A percentile compares a stretch with the other conserved stretches of the same genome.
Conservation (phyloP, 2,888 invertebrate species). For the Scaptomyza polygonia region DNA sequence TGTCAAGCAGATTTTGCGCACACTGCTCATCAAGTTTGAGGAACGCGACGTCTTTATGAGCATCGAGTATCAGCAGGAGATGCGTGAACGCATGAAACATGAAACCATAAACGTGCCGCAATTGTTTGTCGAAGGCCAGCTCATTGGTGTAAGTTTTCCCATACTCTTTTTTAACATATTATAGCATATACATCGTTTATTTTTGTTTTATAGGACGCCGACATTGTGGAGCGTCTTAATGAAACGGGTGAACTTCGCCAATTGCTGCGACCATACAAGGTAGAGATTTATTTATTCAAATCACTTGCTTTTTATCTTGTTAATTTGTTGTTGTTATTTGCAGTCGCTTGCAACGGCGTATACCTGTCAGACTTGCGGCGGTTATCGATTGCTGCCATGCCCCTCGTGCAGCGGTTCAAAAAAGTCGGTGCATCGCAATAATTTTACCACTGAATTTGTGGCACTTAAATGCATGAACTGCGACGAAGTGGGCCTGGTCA, state of each 20-base stretch:
- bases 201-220: slow-evolving; percentile 87
- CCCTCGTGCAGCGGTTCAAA: slow-evolving; percentile 97
- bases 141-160: slow-evolving; percentile 88
- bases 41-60: slow-evolving; percentile 98
- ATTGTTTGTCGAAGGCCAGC: slow-evolving; percentile 96
- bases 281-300: slow-evolving; percentile 10
- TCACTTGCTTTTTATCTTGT: not conserved
- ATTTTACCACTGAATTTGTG: slow-evolving; percentile 96
- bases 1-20: slow-evolving; percentile 95
- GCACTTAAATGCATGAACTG: slow-evolving; percentile 97
- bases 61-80: slow-evolving; percentile 93
- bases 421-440: slow-evolving; percentile 96
- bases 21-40: slow-evolving; percentile 95
- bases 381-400: slow-evolving; percentile 95
- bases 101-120: slow-evolving; percentile 93
- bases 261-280: slow-evolving; percentile 94
- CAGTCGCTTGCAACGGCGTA: slow-evolving; percentile 91
- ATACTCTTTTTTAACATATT: not conserved
- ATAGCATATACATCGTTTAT: not conserved
- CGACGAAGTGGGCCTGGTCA: slow-evolving; percentile 96
- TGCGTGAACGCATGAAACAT: slow-evolving; percentile 92
- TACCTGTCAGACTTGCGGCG: slow-evolving; percentile 95
- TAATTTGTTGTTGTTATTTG: not conserved
- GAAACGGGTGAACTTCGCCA: slow-evolving; percentile 96
- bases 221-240: slow-evolving; percentile 94